These are phyloP conservation scores for Epirrita christyi DNA, from an alignment of 2,888 invertebrate species.

Conservation along the genomic window DNA sequence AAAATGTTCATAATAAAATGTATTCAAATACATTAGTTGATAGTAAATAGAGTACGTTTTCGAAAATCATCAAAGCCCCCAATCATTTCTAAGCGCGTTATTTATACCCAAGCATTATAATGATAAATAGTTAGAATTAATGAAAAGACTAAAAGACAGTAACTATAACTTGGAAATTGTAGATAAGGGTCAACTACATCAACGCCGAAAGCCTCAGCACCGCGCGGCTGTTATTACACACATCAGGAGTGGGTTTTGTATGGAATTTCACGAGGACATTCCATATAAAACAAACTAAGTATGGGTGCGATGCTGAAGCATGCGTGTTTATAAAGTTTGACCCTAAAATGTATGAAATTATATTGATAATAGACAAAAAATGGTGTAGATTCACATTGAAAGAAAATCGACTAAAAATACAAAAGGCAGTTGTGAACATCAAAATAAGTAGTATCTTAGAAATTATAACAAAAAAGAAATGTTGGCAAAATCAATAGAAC, in stretches of 20 bases:
- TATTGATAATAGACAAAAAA: too few species aligned
- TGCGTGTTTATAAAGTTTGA: too few species aligned
- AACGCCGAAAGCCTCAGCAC: too few species aligned
- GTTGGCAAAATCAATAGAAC: conserved; percentile 51
- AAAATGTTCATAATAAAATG: too few species aligned
- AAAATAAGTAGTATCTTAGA: background rate
- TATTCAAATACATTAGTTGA: background rate
- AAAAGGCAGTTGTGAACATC: background rate
- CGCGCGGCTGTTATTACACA: too few species aligned
- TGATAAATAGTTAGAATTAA: conserved; percentile 12
- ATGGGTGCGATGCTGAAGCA: too few species aligned
- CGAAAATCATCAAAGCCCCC: background rate
- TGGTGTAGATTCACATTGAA: background rate
- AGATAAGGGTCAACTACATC: too few species aligned
- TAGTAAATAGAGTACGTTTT: background rate
- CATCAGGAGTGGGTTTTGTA: too few species aligned
- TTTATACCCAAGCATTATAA: conserved; percentile 31
- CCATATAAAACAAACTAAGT: too few species aligned
- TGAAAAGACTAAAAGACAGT: conserved; percentile 9
- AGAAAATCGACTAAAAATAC: background rate
- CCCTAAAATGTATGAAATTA: too few species aligned
- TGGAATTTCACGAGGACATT: too few species aligned
- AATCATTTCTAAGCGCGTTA: conserved; percentile 11
- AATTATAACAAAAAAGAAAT: background rate
- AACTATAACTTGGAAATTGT: background rate